Conservation (phyloP, 2,113 vertebrate species). For the Heterocephalus glaber region DNA sequence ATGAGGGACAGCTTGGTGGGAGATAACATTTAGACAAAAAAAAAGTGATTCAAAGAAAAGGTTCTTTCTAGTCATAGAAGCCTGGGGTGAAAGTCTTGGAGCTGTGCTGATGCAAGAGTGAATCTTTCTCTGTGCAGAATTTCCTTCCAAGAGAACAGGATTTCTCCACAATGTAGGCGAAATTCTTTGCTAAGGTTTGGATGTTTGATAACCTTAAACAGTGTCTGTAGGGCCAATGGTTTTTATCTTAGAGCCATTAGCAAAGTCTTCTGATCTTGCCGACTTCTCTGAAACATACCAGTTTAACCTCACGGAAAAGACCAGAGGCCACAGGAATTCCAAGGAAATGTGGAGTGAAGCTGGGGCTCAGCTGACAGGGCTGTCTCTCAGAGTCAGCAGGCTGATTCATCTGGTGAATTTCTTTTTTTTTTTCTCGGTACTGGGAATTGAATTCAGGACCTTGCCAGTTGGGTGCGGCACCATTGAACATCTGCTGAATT, state of each 20-base stretch:
- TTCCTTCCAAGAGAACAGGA: not conserved
- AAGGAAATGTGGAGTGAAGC: not conserved
- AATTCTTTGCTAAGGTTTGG: not conserved
- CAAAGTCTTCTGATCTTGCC: constrained; percentile 23
- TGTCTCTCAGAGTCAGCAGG: not conserved
- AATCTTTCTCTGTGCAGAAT: not conserved
- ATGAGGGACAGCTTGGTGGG: not conserved
- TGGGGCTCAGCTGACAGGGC: not conserved
- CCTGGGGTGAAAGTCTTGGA: not conserved
- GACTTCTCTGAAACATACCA: not conserved
- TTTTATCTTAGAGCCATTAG: not conserved
- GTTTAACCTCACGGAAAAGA: not conserved
- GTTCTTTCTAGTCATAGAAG: constrained; percentile 3
- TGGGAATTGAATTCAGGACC: too few relatives aligned
- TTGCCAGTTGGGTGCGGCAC: too few relatives aligned
- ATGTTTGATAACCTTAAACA: not conserved
- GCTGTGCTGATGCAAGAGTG: not conserved
- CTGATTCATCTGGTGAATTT: not conserved
- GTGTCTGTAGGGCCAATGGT: not conserved
- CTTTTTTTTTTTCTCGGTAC: not conserved
- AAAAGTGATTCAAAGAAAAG: not conserved
- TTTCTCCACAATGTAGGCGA: not conserved
- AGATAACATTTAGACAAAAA: constrained; percentile 23
- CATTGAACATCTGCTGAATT: not conserved
- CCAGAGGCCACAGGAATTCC: not conserved